Percentiles rank a stretch among this genome's conserved stretches.
Conservation (phyloP, 2,113 vertebrate genomes). For the Mirounga angustirostris region DNA sequence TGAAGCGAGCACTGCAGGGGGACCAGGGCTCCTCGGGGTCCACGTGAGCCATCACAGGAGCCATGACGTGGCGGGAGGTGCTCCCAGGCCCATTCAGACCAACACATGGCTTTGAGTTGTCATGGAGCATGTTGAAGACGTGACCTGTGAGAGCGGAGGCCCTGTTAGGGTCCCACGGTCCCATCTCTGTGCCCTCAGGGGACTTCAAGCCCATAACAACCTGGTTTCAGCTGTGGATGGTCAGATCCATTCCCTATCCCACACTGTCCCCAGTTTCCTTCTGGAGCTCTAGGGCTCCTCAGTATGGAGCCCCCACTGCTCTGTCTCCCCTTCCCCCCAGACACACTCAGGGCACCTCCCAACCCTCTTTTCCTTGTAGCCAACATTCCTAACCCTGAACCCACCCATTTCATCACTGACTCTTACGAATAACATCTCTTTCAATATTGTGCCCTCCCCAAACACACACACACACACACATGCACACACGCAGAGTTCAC, state of each 20-base stretch:
- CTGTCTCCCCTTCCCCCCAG: background rate
- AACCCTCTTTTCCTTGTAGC: background rate
- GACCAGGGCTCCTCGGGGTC: slow-evolving; percentile 88
- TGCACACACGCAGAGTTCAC: background rate
- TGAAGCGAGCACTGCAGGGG: slow-evolving; percentile 86
- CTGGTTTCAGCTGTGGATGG: background rate
- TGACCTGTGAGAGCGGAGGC: slow-evolving; percentile 81
- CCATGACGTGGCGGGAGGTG: slow-evolving; percentile 84
- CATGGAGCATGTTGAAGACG: slow-evolving; percentile 89
- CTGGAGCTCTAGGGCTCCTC: background rate
- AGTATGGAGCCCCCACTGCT: background rate
- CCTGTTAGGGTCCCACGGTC: background rate
- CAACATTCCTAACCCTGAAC: background rate
- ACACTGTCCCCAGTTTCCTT: background rate
- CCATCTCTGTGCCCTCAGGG: background rate
- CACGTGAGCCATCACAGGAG: slow-evolving; percentile 86
- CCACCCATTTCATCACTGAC: background rate
- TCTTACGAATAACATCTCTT: background rate
- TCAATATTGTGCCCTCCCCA: background rate
- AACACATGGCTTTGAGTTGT: slow-evolving; percentile 84
- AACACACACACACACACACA: background rate
- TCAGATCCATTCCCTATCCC: background rate
- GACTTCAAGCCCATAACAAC: background rate
- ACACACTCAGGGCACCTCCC: background rate
- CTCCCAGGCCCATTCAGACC: slow-evolving; percentile 73